A percentile compares a stretch with the other conserved stretches of the same genome.
These are phyloP conservation scores for Eidolon helvum DNA, from an alignment of 2,113 vertebrate genomes.

Conservation along the genomic window DNA sequence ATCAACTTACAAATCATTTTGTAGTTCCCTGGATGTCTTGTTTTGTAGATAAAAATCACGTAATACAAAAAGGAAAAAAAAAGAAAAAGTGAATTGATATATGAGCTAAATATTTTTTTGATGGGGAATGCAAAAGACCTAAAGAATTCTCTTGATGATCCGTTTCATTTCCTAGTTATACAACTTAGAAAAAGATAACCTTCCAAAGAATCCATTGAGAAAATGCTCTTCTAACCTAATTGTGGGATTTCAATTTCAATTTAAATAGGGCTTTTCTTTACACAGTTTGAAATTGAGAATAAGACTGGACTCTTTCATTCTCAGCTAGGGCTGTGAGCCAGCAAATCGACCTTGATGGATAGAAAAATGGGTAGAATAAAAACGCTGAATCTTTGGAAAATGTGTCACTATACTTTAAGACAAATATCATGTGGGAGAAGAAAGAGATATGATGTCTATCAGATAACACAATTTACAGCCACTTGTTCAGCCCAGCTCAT, in stretches of 20 bases:
- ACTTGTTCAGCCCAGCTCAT: conserved; percentile 48
- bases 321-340: background rate
- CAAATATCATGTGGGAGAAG: background rate
- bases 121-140: conserved; percentile 35
- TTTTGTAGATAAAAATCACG: conserved; percentile 73
- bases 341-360: background rate
- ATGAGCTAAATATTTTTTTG: conserved; percentile 68
- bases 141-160: conserved; percentile 73
- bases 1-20: conserved; percentile 77
- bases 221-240: conserved; percentile 63
- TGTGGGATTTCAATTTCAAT: conserved; percentile 61
- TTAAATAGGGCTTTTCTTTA: conserved; percentile 44
- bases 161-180: conserved; percentile 75
- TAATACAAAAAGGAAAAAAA: conserved; percentile 29
- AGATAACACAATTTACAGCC: conserved; percentile 58
- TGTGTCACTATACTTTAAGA: background rate
- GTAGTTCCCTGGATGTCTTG: conserved; percentile 57
- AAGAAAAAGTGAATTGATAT: conserved; percentile 67
- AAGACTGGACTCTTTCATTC: background rate
- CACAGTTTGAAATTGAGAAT: conserved; percentile 8
- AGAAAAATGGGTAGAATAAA: background rate
- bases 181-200: conserved; percentile 62
- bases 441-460: conserved; percentile 62
- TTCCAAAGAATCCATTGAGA: conserved; percentile 60
- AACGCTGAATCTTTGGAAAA: background rate